phyloP scores from a whole-genome alignment of 2,888 invertebrate species.

The Epinotia demarniana region DNA sequence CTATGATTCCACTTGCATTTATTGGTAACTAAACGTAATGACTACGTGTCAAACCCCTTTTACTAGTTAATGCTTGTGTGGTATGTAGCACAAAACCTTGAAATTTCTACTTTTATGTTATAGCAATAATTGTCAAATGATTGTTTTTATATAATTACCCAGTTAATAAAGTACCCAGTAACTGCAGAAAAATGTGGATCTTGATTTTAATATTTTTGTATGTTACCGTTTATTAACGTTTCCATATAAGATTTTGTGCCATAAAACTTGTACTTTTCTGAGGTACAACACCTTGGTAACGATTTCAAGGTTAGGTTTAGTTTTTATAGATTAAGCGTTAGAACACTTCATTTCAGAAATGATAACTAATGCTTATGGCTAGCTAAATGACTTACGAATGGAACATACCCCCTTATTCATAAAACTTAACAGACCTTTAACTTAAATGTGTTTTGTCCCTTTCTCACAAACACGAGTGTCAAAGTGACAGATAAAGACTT shows the following conservation, averaged over 20 bases:
- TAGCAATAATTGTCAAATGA: neutral
- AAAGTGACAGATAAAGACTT: too few species aligned
- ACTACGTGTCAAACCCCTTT: neutral
- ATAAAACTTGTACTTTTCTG: constrained; percentile 45
- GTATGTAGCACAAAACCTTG: constrained; percentile 10
- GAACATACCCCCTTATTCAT: neutral
- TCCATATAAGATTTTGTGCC: constrained; percentile 50
- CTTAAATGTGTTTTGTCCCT: too few species aligned
- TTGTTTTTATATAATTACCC: neutral
- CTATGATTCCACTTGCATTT: constrained; percentile 1
- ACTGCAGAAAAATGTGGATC: constrained; percentile 13
- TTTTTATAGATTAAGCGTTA: constrained; percentile 44
- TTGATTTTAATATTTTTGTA: constrained; percentile 31
- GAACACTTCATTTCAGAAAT: constrained; percentile 35
- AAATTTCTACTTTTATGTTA: neutral
- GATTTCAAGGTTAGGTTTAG: constrained; percentile 41
- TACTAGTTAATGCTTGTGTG: neutral
- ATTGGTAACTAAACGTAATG: neutral
- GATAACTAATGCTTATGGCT: constrained; percentile 39
- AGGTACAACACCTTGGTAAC: constrained; percentile 40
- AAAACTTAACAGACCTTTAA: too few species aligned
- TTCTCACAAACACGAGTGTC: too few species aligned
- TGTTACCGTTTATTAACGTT: constrained; percentile 47
- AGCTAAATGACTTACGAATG: constrained; percentile 25
- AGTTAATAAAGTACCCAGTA: constrained; percentile 7